A percentile compares a stretch with the other conserved stretches of the same genome.
These are phyloP conservation scores for Agapostemon virescens DNA, from an alignment of 2,888 invertebrate genomes.

Conservation along the genomic window DNA sequence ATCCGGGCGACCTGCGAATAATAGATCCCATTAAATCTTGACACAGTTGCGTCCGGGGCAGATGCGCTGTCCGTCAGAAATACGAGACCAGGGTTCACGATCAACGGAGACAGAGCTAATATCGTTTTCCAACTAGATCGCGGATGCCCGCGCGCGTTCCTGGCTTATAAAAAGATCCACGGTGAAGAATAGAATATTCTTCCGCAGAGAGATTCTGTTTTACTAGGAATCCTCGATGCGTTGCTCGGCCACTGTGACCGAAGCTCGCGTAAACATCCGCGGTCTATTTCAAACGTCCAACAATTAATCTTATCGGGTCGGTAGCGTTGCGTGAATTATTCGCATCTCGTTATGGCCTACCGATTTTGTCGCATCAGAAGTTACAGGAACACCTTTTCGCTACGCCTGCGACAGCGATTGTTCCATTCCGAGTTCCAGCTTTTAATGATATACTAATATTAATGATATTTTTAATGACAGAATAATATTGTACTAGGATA, in stretches of 20 bases:
- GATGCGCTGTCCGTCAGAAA: neutral
- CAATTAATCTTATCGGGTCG: neutral
- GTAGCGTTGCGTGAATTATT: neutral
- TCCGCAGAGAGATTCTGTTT: neutral
- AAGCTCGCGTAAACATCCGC: neutral
- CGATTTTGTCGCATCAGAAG: neutral
- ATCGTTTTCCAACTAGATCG: constrained; percentile 1
- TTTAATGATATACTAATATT: too few relatives aligned
- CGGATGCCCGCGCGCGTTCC: neutral
- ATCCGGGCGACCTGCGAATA: neutral
- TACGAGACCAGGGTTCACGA: neutral
- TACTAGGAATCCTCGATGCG: neutral
- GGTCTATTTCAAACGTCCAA: neutral
- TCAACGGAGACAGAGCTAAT: neutral
- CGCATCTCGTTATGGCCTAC: neutral
- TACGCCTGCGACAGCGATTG: too few relatives aligned
- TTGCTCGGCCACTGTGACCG: neutral
- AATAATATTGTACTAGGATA: too few relatives aligned
- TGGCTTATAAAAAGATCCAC: neutral
- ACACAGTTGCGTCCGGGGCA: constrained; percentile 21
- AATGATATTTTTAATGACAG: too few relatives aligned
- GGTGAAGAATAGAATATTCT: neutral
- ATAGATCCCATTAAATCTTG: constrained; percentile 40
- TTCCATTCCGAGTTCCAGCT: too few relatives aligned
- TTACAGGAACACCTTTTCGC: too few relatives aligned